A percentile compares a stretch with the other conserved stretches of the same genome.
These are phyloP conservation scores for Orthonyx spaldingii DNA, from an alignment of 2,113 vertebrate species.

Conservation along the genomic window DNA sequence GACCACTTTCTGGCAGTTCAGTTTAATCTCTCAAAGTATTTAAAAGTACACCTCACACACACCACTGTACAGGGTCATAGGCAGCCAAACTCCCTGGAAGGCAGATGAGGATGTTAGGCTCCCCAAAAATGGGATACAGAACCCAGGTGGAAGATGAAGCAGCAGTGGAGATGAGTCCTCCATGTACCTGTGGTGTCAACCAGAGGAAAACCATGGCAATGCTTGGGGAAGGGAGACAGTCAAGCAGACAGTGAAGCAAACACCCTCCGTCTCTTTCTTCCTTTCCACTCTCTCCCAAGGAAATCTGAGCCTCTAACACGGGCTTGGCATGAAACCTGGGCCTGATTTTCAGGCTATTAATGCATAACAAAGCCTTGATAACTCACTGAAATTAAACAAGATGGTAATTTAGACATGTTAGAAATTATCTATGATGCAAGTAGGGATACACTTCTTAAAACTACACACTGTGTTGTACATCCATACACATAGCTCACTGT, in stretches of 20 bases:
- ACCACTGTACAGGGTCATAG: neutral
- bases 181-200: neutral
- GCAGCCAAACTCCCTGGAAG: neutral
- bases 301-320: neutral
- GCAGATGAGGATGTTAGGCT: neutral
- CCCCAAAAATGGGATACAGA: neutral
- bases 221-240: neutral
- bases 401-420: neutral
- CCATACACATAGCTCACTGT: neutral
- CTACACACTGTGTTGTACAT: neutral
- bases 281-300: neutral
- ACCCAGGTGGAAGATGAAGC: neutral
- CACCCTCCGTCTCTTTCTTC: neutral
- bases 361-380: neutral
- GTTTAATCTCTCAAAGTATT: neutral
- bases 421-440: neutral
- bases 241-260: neutral
- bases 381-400: neutral
- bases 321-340: neutral
- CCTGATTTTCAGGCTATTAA: neutral
- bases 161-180: neutral
- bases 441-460: neutral
- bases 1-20: neutral
- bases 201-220: neutral
- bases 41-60: neutral